Base-by-base conservation (phyloP, 2,113 vertebrate species). In the Gila orcuttii region DNA sequence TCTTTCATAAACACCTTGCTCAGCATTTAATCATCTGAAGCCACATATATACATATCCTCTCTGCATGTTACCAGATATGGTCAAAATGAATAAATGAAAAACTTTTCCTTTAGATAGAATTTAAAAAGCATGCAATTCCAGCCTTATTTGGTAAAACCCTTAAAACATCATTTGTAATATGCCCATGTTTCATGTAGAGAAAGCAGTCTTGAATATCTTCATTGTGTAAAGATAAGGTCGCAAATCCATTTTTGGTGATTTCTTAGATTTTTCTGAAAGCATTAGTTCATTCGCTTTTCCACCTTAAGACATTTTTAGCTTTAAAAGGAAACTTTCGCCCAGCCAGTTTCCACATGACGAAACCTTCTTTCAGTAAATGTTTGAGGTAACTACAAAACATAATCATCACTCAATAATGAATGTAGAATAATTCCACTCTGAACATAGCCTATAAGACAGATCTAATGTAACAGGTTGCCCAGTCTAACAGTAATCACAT, bases 141-240 rank as follows among this genome's bases (percentile, higher is more conserved):
- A 60, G 2, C 78, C 78, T 45, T 64, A 80, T 28, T 42, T 79
- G 78, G 78, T 79, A 15, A 45, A 39, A 39, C 31, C 59, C 33
- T 23, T 50, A 75, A 75, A 28, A 50, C 0, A 52, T 45, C 0
- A 25, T 42, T 45, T 6, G 3, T 23, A 33, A 78, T 57, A 78
- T 23, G 50, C 15, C 15, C 52, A 7, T 78, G 76, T 11, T 23
- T 59, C 52, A 78, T 47, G 31, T 4, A 19, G 74, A 19, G 13
- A 28, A 77, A 77, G 47, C 25, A 52, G 7, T 77, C 15, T 78
- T 57, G 52, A 23, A 57, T 78, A 57, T 33, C 47, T 77, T 19
- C 76, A 15, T n/a, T 59, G 76, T 11, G 6, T 36, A 13, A 23
- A 57, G 75, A 57, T 78, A 23, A 59, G 76, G 52, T 78, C 19